Percentiles rank a stretch among this genome's conserved stretches.
Evolutionary conservation across 1,140 invertebrate species (phyloP).

Genomic region (Drosophila punjabiensis): DNA sequence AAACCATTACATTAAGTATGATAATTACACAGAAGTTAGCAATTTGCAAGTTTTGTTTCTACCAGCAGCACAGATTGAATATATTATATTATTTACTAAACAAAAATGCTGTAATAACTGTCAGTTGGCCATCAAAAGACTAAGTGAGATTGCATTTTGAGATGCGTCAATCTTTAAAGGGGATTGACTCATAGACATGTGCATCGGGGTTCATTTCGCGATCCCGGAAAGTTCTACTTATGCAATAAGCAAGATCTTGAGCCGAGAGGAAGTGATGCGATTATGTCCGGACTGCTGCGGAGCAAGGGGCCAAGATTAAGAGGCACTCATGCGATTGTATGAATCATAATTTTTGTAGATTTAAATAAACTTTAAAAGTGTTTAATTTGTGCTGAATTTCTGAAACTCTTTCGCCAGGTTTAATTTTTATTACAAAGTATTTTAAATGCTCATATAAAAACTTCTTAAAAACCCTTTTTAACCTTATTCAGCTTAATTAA

Average conservation of each 20-base stretch:
- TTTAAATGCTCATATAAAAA: too few species aligned
- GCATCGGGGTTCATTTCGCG: neutral
- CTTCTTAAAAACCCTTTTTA: neutral
- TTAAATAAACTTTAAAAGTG: neutral
- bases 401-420: neutral
- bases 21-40: slow-evolving; percentile 10
- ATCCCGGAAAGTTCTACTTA: slow-evolving; percentile 37
- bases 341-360: slow-evolving; percentile 14
- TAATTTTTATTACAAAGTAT: neutral
- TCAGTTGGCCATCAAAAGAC: slow-evolving; percentile 33
- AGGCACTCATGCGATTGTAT: slow-evolving; percentile 21
- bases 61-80: neutral
- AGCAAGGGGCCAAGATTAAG: slow-evolving; percentile 8
- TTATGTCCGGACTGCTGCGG: slow-evolving; percentile 13
- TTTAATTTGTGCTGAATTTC: neutral
- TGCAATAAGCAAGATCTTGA: slow-evolving; percentile 37
- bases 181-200: slow-evolving; percentile 16
- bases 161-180: slow-evolving; percentile 8
- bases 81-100: slow-evolving; percentile 15
- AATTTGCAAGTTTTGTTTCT: slow-evolving; percentile 2
- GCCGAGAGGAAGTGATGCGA: slow-evolving; percentile 32
- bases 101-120: slow-evolving; percentile 43
- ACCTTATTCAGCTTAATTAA: neutral
- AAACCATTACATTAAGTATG: slow-evolving; percentile 22
- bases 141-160: slow-evolving; percentile 16